Evolutionary conservation across 2,797 vertebrate genomes (phyloP).

Genomic region (Leucoraja ocellata): DNA sequence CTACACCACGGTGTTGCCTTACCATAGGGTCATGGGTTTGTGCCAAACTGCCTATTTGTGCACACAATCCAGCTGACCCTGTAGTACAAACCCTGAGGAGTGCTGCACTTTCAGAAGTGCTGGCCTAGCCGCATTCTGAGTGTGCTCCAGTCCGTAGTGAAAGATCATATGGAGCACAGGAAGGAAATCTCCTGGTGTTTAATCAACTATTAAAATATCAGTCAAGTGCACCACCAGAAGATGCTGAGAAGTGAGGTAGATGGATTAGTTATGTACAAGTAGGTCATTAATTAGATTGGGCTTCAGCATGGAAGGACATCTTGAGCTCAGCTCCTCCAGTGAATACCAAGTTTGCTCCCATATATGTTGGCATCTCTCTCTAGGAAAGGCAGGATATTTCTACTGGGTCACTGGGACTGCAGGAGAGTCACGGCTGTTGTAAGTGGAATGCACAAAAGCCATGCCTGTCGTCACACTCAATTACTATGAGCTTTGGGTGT

Average conservation of each 20-base stretch:
- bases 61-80: background rate
- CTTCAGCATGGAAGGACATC: background rate
- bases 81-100: background rate
- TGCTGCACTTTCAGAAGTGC: background rate
- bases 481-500: background rate
- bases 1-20: background rate
- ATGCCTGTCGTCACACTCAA: background rate
- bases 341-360: background rate
- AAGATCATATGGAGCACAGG: background rate
- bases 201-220: background rate
- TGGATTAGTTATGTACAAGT: background rate
- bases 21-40: background rate
- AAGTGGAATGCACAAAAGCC: background rate
- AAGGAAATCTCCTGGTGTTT: background rate
- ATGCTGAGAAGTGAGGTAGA: background rate
- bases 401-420: background rate
- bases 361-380: background rate
- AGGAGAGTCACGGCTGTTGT: background rate
- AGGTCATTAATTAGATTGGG: background rate
- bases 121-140: background rate
- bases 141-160: background rate
- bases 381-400: background rate
- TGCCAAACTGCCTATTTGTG: background rate
- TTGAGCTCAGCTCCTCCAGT: background rate
- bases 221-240: background rate